These are phyloP conservation scores for Anthopleura sola DNA, from an alignment of 64 coral and sea anemone species.

Conservation along the genomic window DNA sequence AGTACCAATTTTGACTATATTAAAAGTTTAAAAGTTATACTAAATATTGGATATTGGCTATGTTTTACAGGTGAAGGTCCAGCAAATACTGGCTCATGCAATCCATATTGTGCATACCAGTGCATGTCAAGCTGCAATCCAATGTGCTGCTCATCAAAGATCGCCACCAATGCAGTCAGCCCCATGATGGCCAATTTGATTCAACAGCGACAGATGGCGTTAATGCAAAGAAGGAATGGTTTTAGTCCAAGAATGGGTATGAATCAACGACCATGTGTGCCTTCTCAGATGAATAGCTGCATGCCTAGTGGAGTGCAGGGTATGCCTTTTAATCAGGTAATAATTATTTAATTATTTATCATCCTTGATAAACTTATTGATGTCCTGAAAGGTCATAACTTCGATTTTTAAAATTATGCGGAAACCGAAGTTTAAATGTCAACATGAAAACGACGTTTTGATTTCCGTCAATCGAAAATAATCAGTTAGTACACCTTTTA, in stretches of 20 bases:
- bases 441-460: too few species aligned
- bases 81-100: conserved; percentile 64
- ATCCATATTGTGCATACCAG: conserved; percentile 25
- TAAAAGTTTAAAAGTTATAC: too few species aligned
- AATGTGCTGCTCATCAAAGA: conserved; percentile 62
- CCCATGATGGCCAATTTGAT: conserved; percentile 16
- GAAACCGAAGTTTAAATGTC: too few species aligned
- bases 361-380: too few species aligned
- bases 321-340: not conserved
- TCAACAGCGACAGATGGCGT: conserved; percentile 12
- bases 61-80: conserved; percentile 20
- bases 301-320: not conserved
- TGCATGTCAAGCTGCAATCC: conserved; percentile 77
- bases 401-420: too few species aligned
- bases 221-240: conserved; percentile 16
- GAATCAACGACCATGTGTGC: not conserved
- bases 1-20: not conserved
- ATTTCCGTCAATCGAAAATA: too few species aligned
- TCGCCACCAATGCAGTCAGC: conserved; percentile 23
- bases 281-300: not conserved
- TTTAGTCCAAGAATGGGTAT: conserved; percentile 14
- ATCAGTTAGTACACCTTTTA: too few species aligned
- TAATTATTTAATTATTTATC: too few species aligned
- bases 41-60: not conserved
- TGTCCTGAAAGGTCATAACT: too few species aligned